Evolutionary conservation across 2,888 invertebrate species (phyloP), one percentile per base, ranked within the genome.

Genomic region (Thecophora atra): DNA sequence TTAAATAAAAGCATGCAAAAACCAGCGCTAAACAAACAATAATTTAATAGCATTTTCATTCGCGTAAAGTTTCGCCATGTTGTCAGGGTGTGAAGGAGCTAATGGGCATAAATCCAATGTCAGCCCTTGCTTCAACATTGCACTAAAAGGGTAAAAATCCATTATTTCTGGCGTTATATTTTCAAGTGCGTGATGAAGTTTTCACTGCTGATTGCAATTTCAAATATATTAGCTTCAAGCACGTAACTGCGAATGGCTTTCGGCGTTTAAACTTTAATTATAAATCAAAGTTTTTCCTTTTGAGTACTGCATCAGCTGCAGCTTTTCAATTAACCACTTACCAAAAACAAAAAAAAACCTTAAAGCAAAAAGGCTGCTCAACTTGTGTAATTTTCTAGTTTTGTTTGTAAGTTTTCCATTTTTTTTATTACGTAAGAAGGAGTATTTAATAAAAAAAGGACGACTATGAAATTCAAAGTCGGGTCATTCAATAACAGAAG

Each of bases 131-230:
- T 37, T 37, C 7, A 37, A 37, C 37, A n/a, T n/a, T n/a, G n/a
- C n/a, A n/a, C n/a, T n/a, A n/a, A n/a, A n/a, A n/a, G 5, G 17
- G 5, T n/a, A n/a, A n/a, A 47, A 47, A 47, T 2, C 5, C 47
- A 47, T n/a, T 15, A 11, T 8, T 47, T n/a, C 47, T 47, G n/a
- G 1, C 5, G 13, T 17, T 47, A n/a, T n/a, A 17, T n/a, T 47
- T n/a, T 1, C 47, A 47, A 47, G 15, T 17, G 8, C 17, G 3
- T 47, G 15, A 11, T 47, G 47, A 47, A 47, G 47, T 47, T 47
- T 47, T 47, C n/a, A 47, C 47, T 47, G 47, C 47, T 47, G 47
- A 47, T 47, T 47, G 47, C 47, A 47, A 47, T 47, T 47, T 17
- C 15, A 47, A 47, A 47, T 47, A 11, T 47, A n/a, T 37, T 37